These are phyloP conservation scores for Acronicta leporina DNA, from an alignment of 2,888 invertebrate species.

Conservation along the genomic window DNA sequence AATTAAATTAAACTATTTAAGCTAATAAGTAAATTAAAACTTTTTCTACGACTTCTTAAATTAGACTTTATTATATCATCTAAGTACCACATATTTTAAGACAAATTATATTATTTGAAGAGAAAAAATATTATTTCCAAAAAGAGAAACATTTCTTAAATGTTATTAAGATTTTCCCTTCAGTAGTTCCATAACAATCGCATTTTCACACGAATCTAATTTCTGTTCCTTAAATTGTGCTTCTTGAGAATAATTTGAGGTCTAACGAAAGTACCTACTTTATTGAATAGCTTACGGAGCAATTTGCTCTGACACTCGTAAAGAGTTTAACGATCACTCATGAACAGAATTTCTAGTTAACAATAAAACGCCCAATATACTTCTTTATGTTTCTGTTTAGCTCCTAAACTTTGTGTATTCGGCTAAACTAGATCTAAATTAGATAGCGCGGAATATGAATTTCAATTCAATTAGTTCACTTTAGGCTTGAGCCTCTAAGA, in stretches of 20 bases:
- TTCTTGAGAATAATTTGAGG: conserved; percentile 39
- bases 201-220: conserved; percentile 33
- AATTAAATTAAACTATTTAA: too few species aligned
- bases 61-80: too few species aligned
- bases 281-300: conserved; percentile 36
- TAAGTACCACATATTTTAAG: too few species aligned
- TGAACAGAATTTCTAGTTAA: conserved; percentile 23
- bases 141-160: too few species aligned
- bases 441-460: conserved; percentile 34
- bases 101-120: too few species aligned
- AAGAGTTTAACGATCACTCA: conserved; percentile 28
- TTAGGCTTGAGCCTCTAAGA: neutral
- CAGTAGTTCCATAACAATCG: conserved; percentile 24
- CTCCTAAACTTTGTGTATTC: conserved; percentile 27
- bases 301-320: conserved; percentile 28
- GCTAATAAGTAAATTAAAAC: too few species aligned
- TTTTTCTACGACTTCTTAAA: too few species aligned
- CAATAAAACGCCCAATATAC: conserved; percentile 13
- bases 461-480: conserved; percentile 33
- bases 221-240: conserved; percentile 31
- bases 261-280: conserved; percentile 12
- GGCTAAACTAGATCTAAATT: conserved; percentile 26
- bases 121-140: too few species aligned
- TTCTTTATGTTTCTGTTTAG: conserved; percentile 36
- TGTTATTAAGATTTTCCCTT: too few species aligned